Percentiles rank a stretch among this genome's conserved stretches.
These are phyloP conservation scores for Betta splendens DNA, from an alignment of 2,797 vertebrate species.

Conservation along the genomic window DNA sequence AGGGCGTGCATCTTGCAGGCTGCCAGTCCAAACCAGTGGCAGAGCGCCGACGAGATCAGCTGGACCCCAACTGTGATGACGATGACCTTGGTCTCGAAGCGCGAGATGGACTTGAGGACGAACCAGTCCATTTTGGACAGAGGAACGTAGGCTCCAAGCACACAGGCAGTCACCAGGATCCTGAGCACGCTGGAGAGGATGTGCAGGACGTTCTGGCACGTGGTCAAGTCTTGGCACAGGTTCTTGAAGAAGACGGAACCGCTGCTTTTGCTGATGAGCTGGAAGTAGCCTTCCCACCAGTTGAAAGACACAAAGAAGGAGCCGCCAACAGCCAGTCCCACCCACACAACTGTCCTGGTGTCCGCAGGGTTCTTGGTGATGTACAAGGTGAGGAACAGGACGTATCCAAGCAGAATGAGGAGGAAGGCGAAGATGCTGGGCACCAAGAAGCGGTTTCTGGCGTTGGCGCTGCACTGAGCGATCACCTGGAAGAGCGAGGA, in stretches of 20 bases:
- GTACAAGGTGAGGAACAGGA: slow-evolving; percentile 55
- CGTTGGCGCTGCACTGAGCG: slow-evolving; percentile 38
- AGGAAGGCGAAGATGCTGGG: slow-evolving; percentile 44
- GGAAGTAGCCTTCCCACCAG: slow-evolving; percentile 78
- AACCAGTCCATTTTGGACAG: slow-evolving; percentile 62
- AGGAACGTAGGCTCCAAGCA: slow-evolving; percentile 67
- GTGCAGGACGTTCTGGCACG: slow-evolving; percentile 59
- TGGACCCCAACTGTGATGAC: slow-evolving; percentile 67
- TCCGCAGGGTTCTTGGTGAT: slow-evolving; percentile 28
- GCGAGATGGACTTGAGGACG: slow-evolving; percentile 26
- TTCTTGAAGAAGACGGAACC: slow-evolving; percentile 31
- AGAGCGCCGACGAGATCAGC: slow-evolving; percentile 73
- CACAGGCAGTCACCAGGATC: slow-evolving; percentile 66
- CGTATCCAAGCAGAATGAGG: slow-evolving; percentile 57
- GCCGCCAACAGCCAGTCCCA: slow-evolving; percentile 65
- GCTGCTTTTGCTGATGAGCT: slow-evolving; percentile 40
- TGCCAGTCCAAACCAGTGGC: slow-evolving; percentile 74
- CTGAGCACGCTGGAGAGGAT: slow-evolving; percentile 70
- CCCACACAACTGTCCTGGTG: slow-evolving; percentile 19
- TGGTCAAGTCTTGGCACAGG: slow-evolving; percentile 54
- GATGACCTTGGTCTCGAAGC: slow-evolving; percentile 33
- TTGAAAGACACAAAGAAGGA: slow-evolving; percentile 70
- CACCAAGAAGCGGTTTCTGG: slow-evolving; percentile 39
- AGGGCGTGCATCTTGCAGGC: slow-evolving; percentile 82
- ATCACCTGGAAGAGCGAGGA: slow-evolving; percentile 64